Base-by-base conservation (phyloP, 2,888 invertebrate species). In the Clanis bilineata region DNA sequence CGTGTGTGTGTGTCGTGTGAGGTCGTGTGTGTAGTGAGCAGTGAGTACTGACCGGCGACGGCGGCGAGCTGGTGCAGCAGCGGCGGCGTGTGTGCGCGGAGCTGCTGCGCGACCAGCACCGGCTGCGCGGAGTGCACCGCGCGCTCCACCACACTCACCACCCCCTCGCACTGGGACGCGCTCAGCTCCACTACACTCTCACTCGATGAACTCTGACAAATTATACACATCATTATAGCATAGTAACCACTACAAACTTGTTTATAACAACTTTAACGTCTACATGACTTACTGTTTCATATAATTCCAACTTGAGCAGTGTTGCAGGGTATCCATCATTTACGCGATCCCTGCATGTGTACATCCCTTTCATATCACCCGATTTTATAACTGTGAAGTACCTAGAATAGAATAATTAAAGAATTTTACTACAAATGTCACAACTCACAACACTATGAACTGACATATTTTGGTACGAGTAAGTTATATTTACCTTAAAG, bases 401-500 rank as follows among this genome's bases (percentile, higher is more conserved):
- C 58, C 76, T 71, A 58, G 55, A 56, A 59, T 47, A 51, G 58
- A 41, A 36, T 41, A 15, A 60, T 63, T 62, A 15, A 44, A 10
- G 15, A 23, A 36, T 44, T 1, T n/a, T 25, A 25, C 22, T n/a
- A 9, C 12, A 39, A 41, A 23, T 12, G 0, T 7, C 38, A 25
- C 15, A 9, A 6, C 6, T 18, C 5, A 7, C 15, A 32, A 32
- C 6, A 2, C 2, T 32, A 32, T 32, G 18, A 18, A 1, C 4
- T 7, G 23, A 39, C 9, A 0, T 1, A 41, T 1, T 41, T 15
- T 41, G 3, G 3, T 10, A 18, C 21, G 22, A 2, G 3, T 9
- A n/a, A 21, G 7, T 18, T 21, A 21, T 2, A 68, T 69, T 59
- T 67, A 82, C 83, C 70, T 75, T 43, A 83, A 44, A 10, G 66